phyloP scores from a whole-genome alignment of 2,797 vertebrate species.

The Microctenopoma steveboyesi region DNA sequence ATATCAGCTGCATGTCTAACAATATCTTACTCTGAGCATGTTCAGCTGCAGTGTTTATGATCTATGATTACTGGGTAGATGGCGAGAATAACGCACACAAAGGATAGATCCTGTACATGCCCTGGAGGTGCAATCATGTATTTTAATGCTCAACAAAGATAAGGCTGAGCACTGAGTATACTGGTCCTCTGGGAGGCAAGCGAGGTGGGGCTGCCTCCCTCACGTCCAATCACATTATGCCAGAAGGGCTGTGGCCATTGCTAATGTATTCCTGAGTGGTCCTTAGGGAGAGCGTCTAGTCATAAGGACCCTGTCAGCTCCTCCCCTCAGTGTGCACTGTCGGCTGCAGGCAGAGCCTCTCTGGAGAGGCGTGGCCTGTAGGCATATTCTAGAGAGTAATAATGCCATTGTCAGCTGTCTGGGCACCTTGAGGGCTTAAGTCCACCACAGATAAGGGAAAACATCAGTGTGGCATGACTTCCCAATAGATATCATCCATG shows the following conservation, averaged over 20 bases:
- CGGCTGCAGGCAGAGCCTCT: slow-evolving; percentile 66
- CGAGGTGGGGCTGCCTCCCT: slow-evolving; percentile 69
- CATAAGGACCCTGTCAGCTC: slow-evolving; percentile 80
- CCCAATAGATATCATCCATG: slow-evolving; percentile 74
- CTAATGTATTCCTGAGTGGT: slow-evolving; percentile 82
- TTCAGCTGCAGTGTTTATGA: slow-evolving; percentile 61
- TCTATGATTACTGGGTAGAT: slow-evolving; percentile 55
- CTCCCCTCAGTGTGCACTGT: slow-evolving; percentile 59
- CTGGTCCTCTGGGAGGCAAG: slow-evolving; percentile 70
- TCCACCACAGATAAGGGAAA: slow-evolving; percentile 55
- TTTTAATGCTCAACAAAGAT: slow-evolving; percentile 81
- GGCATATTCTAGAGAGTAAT: slow-evolving; percentile 73
- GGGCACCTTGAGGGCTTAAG: slow-evolving; percentile 66
- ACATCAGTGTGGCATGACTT: slow-evolving; percentile 56
- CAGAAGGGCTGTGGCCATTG: slow-evolving; percentile 73
- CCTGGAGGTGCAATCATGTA: slow-evolving; percentile 77
- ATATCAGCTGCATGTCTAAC: slow-evolving; percentile 61
- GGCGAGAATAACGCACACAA: slow-evolving; percentile 66
- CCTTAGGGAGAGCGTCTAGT: slow-evolving; percentile 77
- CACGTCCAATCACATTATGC: slow-evolving; percentile 80
- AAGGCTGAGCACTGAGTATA: slow-evolving; percentile 69
- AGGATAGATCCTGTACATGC: slow-evolving; percentile 65
- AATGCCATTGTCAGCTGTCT: slow-evolving; percentile 77
- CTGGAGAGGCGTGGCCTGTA: slow-evolving; percentile 62
- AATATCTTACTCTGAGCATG: slow-evolving; percentile 49